Base-by-base conservation (phyloP, 37 sponge, comb jelly and placozoan species). In the Agelas oroides region DNA sequence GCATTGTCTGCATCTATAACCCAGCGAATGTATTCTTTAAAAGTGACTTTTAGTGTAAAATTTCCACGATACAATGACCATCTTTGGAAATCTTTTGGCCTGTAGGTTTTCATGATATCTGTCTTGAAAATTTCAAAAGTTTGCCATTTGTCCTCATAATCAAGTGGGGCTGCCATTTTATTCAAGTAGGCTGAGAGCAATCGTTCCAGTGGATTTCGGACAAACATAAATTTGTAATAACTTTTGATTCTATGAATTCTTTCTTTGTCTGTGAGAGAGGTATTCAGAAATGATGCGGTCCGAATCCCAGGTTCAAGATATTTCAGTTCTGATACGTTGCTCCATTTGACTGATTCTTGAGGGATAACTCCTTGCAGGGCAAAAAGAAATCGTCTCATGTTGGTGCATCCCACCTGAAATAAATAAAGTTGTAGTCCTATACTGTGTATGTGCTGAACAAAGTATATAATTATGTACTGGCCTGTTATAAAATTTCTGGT, bases 161-260 rank as follows among this genome's bases (percentile, higher is more conserved):
- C 8, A 21, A 78, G 65, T 21, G 83, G 83, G 2, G 40, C 24
- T 1, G 54, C 17, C 1, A 87, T 40, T 38, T 87, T 87, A 73
- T 79, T 58, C 20, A 39, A 24, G 54, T 46, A 87, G 20, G 87
- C 87, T 25, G 80, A 78, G 13, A 87, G 39, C 21, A 87, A 66
- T 59, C 87, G 71, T 36, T 87, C 80, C n/a, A 87, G 71, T 12
- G 87, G 87, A 72, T 87, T 71, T 38, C 87, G 66, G 0, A 87
- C 12, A 13, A 87, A 79, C 5, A 56, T 27, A 63, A 79, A 60
- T 27, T 73, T 78, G 33, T 21, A 78, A 56, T 79, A 87, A 53
- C 0, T 71, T 23, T 25, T 70, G 1, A 87, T 62, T 72, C 28
- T 79, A 8, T 72, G 16, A 23, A 71, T 46, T 59, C 72, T 34